These are phyloP conservation scores for Gambusia affinis DNA, from an alignment of 2,113 vertebrate genomes.

Conservation along the genomic window DNA sequence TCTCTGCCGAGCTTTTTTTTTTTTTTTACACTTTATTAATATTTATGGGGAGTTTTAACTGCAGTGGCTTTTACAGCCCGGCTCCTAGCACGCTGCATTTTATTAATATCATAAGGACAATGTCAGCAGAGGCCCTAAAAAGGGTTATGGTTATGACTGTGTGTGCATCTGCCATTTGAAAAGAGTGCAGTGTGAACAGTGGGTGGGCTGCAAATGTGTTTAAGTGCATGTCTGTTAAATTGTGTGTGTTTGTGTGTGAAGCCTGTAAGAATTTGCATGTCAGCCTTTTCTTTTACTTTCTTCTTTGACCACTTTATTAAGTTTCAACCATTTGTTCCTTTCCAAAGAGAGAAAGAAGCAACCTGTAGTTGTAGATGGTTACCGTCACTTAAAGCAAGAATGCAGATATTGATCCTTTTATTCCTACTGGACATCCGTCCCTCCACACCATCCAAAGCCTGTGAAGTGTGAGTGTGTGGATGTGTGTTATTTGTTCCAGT, in stretches of 20 bases:
- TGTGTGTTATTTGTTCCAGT: slow-evolving; percentile 32
- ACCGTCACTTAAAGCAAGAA: slow-evolving; percentile 14
- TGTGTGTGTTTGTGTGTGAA: not conserved
- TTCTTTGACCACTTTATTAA: too few species aligned
- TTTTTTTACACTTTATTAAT: slow-evolving; percentile 66
- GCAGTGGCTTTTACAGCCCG: slow-evolving; percentile 60
- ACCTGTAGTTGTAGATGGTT: slow-evolving; percentile 7
- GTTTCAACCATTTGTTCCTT: not conserved
- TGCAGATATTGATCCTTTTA: slow-evolving; percentile 36
- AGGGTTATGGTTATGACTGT: slow-evolving; percentile 55
- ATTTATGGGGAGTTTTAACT: slow-evolving; percentile 73
- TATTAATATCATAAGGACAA: slow-evolving; percentile 79
- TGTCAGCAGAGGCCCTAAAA: slow-evolving; percentile 71
- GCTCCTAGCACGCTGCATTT: slow-evolving; percentile 64
- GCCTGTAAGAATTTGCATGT: not conserved
- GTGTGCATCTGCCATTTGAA: not conserved
- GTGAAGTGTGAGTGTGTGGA: not conserved
- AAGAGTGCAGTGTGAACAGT: not conserved
- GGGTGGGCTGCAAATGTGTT: not conserved
- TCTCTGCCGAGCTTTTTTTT: slow-evolving; percentile 19
- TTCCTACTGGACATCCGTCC: not conserved
- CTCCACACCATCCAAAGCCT: too few species aligned
- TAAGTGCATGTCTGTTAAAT: not conserved
- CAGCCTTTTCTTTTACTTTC: slow-evolving; percentile 2
- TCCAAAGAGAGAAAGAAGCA: not conserved